Base-by-base conservation (phyloP, 2,113 vertebrate species). In the Rostratula benghalensis region DNA sequence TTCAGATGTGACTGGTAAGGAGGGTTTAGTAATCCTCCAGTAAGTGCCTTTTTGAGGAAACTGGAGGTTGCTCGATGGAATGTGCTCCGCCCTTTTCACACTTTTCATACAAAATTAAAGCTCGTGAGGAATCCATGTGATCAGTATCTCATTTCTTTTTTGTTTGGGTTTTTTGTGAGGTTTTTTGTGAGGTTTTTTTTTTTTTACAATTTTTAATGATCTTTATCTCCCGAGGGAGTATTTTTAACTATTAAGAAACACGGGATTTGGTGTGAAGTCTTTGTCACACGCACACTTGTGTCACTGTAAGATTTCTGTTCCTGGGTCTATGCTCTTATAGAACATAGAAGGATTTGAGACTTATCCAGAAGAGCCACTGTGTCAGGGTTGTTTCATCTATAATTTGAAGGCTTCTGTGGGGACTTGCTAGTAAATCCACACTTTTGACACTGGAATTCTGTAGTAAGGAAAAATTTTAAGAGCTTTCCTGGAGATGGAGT, bases 51-150 rank as follows among this genome's bases (percentile, higher is more conserved):
- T n/a, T n/a, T 70, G 28, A 24, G 53, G 68, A 76, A 5, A 5
- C 0, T 5, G 16, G 30, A 10, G 3, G 37, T 83, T 39, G 13
- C 31, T 13, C 0, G 13, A 11, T 25, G 53, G 53, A 65, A 30
- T 63, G 8, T 3, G 6, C 39, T n/a, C 27, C 48, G 33, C 13
- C 31, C 27, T 73, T 77, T 59, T 74, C 20, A 17, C 30, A 2
- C 5, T 41, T 2, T 20, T 10, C 65, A 21, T 13, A 7, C 27
- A 5, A 23, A 65, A 25, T 22, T 23, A 63, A 69, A 73, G 13
- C 19, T 41, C 14, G 3, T 10, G 28, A 82, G 24, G 31, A 57
- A 74, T 8, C 2, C 7, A 4, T 31, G 3, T 64, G 6, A 31
- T 74, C 23, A 7, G 30, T n/a, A 35, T 11, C 18, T 61, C 35